Conservation (phyloP, 2,113 vertebrate genomes). For the Protobothrops flavoviridis region DNA sequence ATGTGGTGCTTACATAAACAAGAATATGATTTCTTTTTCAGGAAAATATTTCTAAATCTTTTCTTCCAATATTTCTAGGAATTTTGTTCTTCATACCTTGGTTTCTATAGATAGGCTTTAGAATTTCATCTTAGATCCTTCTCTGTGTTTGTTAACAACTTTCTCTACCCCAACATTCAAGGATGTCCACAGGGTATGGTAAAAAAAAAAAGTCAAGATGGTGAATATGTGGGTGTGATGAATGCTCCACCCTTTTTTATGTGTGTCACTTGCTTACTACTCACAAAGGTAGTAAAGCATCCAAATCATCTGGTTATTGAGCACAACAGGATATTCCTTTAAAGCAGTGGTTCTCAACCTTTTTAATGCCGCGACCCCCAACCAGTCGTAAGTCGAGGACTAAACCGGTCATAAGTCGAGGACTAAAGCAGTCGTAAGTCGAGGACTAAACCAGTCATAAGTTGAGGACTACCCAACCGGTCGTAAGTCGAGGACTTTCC, state of each 20-base stretch:
- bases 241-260: background rate
- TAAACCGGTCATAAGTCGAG: too few species aligned
- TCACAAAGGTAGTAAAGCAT: background rate
- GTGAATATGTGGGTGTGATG: background rate
- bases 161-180: background rate
- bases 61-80: background rate
- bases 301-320: background rate
- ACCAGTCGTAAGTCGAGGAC: too few species aligned
- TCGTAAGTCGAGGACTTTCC: too few species aligned
- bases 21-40: background rate
- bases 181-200: background rate
- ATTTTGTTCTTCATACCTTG: background rate
- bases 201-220: background rate
- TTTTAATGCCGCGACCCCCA: too few species aligned
- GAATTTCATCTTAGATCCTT: background rate
- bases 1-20: background rate
- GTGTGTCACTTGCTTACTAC: background rate
- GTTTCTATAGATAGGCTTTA: background rate
- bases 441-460: too few species aligned
- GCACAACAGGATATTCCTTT: background rate
- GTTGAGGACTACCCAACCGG: too few species aligned
- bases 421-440: too few species aligned
- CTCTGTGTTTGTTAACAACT: background rate
- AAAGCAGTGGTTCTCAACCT: too few species aligned
- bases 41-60: background rate